Conservation (phyloP, 2,113 vertebrate species). For the Odontophorus gujanensis region DNA sequence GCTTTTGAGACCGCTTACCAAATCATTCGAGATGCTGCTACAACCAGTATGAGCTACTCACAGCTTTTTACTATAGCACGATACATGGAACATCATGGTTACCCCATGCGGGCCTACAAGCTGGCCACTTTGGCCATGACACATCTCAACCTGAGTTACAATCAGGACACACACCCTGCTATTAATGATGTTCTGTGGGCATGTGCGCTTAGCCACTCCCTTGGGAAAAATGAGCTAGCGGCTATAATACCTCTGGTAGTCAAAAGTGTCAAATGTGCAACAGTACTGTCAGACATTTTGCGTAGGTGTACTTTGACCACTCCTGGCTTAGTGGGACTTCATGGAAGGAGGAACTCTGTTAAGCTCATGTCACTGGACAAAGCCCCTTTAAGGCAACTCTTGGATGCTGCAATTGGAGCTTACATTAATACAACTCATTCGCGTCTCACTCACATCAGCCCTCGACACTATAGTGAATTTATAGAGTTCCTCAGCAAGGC, state of each 20-base stretch:
- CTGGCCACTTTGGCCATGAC: conserved; percentile 87
- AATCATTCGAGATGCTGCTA: conserved; percentile 86
- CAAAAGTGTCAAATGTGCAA: conserved; percentile 88
- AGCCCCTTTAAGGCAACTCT: conserved; percentile 83
- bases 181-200: conserved; percentile 89
- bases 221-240: conserved; percentile 87
- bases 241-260: conserved; percentile 89
- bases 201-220: conserved; percentile 87
- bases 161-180: conserved; percentile 90
- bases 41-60: conserved; percentile 85
- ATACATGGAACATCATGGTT: conserved; percentile 88
- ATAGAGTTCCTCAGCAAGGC: conserved; percentile 89
- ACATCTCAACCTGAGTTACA: conserved; percentile 89
- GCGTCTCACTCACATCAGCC: conserved; percentile 88
- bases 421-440: conserved; percentile 88
- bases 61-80: conserved; percentile 88
- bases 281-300: conserved; percentile 87
- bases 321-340: conserved; percentile 86
- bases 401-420: conserved; percentile 85
- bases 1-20: conserved; percentile 90
- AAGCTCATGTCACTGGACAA: conserved; percentile 90
- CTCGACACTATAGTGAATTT: conserved; percentile 87
- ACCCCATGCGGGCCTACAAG: conserved; percentile 87
- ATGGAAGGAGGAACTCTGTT: conserved; percentile 87
- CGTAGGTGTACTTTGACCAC: conserved; percentile 87